Conservation (phyloP, 1,140 invertebrate species). For the Drosophila saltans region DNA sequence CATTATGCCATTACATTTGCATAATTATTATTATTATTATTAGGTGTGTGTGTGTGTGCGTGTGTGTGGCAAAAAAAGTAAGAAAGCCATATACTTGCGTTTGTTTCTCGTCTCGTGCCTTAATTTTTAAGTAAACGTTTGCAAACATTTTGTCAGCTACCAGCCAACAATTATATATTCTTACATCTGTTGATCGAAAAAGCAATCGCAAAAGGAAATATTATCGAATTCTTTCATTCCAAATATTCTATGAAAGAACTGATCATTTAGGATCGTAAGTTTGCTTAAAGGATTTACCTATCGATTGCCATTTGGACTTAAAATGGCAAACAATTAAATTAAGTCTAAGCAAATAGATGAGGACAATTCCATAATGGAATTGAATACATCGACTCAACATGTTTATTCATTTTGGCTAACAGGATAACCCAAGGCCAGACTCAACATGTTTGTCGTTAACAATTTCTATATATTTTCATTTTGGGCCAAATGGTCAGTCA, state of each 20-base stretch:
- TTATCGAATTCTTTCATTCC: too few species aligned
- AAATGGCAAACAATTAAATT: too few species aligned
- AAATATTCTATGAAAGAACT: too few species aligned
- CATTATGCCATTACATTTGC: constrained; percentile 77
- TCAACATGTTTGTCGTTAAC: not conserved
- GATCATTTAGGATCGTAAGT: too few species aligned
- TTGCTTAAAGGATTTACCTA: too few species aligned
- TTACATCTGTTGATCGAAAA: not conserved
- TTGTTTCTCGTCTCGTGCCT: constrained; percentile 20
- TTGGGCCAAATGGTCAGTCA: constrained; percentile 1
- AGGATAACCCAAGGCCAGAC: not conserved
- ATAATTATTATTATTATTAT: constrained; percentile 64
- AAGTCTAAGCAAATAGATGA: too few species aligned
- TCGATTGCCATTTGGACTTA: too few species aligned
- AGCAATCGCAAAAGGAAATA: too few species aligned
- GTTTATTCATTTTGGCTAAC: not conserved
- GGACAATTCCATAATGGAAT: not conserved
- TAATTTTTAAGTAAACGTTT: constrained; percentile 49
- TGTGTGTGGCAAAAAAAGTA: not conserved
- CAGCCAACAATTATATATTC: not conserved
- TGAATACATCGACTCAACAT: not conserved
- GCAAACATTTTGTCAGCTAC: constrained; percentile 17
- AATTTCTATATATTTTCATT: not conserved
- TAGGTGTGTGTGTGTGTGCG: constrained; percentile 36
- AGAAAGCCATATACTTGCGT: constrained; percentile 3